Evolutionary conservation across 2,797 vertebrate genomes (phyloP), one percentile per base, ranked within the genome.

Genomic region (Microchirus variegatus): DNA sequence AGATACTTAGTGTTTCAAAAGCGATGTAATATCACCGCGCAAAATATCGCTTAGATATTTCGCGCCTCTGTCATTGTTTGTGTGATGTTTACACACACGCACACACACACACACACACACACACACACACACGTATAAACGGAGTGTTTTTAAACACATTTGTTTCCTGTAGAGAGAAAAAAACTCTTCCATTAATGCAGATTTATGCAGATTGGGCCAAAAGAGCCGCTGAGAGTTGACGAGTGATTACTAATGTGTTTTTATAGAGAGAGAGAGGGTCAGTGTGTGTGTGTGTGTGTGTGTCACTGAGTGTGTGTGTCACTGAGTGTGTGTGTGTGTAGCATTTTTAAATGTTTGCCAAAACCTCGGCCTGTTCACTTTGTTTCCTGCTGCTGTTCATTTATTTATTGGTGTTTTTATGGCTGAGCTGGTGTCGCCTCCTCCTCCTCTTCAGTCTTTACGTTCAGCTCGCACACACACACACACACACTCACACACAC

Each of bases 191-290:
- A 87, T 87, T 83, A 81, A 86, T 86, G 83, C 74, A 86, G 81
- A 87, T 86, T 86, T 86, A 87, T 87, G 85, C 79, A 84, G 83
- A 87, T 86, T 82, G 7, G 79, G 81, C 73, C 79, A 80, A 83
- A 84, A 84, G 80, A 84, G 84, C 69, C 49, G 43, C 75, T 65
- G 77, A 81, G 80, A 83, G 80, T 74, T 65, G 70, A 85, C 73
- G 73, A 83, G 77, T 83, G 85, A 85, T 85, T 87, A 81, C 83
- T 87, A 82, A 82, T 81, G 77, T 53, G 43, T 66, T 74, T 83
- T 85, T 81, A 77, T 73, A 77, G 72, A 53, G 41, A 61, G 73
- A 66, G 60, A 66, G n/a, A n/a, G n/a, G n/a, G n/a, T n/a, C 36
- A 6, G 36, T 53, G 54, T 45, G 53, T 63, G 37, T 58, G 44